phyloP scores from a whole-genome alignment of 1,140 invertebrate species.

The Zaprionus africanus region DNA sequence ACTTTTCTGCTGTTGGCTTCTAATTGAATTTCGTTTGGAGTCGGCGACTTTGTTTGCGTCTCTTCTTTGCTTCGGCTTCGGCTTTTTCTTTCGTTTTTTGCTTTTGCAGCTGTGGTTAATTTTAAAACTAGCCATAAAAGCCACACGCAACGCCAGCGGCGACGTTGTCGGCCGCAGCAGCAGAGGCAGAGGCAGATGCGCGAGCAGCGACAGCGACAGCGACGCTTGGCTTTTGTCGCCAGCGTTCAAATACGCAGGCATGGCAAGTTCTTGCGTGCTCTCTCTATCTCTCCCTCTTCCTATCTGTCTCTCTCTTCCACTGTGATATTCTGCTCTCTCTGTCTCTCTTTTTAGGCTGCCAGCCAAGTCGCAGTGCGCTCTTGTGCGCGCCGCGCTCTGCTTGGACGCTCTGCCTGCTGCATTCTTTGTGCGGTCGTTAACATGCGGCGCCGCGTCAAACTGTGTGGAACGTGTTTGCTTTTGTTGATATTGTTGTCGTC shows the following conservation, averaged over 20 bases:
- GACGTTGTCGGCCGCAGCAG: slow-evolving; percentile 30
- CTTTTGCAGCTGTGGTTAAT: slow-evolving; percentile 68
- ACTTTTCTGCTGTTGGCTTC: slow-evolving; percentile 75
- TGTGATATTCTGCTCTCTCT: slow-evolving; percentile 24
- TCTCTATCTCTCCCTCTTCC: slow-evolving; percentile 17
- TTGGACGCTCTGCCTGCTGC: slow-evolving; percentile 36
- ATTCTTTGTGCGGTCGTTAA: slow-evolving; percentile 75
- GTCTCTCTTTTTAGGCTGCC: slow-evolving; percentile 44
- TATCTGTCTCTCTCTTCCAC: slow-evolving; percentile 15
- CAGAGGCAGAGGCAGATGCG: background rate
- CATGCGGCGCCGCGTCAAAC: slow-evolving; percentile 55
- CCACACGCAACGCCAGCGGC: slow-evolving; percentile 60
- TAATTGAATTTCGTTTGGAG: slow-evolving; percentile 74
- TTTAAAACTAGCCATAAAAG: slow-evolving; percentile 80
- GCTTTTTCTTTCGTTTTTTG: slow-evolving; percentile 34
- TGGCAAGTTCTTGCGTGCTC: slow-evolving; percentile 44
- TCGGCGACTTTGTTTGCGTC: slow-evolving; percentile 64
- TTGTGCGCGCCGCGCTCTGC: slow-evolving; percentile 45
- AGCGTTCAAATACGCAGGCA: slow-evolving; percentile 53
- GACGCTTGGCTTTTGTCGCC: slow-evolving; percentile 60
- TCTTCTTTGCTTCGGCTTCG: slow-evolving; percentile 43
- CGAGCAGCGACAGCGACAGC: slow-evolving; percentile 9
- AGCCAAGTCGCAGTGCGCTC: slow-evolving; percentile 54
- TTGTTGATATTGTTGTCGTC: slow-evolving; percentile 35
- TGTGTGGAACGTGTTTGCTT: slow-evolving; percentile 64